Conservation (phyloP, 2,888 invertebrate genomes). For the Agrochola circellaris region DNA sequence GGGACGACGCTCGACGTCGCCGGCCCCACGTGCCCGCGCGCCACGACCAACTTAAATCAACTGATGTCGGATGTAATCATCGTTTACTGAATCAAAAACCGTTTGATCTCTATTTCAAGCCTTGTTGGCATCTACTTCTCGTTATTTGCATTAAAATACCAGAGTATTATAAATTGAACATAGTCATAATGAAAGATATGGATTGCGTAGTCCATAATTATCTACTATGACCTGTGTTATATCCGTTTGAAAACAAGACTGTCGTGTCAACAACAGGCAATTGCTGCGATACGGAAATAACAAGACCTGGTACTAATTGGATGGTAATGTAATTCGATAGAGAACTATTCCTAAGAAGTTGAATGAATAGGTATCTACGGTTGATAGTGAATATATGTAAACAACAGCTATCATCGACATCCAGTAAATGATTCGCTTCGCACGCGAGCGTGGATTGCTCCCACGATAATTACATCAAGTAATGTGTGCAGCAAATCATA, state of each 20-base stretch:
- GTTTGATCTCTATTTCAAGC: constrained; percentile 81
- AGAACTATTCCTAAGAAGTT: constrained; percentile 27
- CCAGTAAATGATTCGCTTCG: constrained; percentile 78
- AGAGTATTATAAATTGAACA: constrained; percentile 45
- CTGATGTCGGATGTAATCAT: constrained; percentile 82
- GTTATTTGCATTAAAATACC: constrained; percentile 58
- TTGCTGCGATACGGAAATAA: constrained; percentile 3
- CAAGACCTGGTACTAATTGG: constrained; percentile 3
- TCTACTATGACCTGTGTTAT: not conserved
- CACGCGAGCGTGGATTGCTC: constrained; percentile 80
- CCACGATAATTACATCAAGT: constrained; percentile 88
- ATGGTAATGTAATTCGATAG: constrained; percentile 21
- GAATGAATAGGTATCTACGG: constrained; percentile 8
- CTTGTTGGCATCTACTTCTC: constrained; percentile 46
- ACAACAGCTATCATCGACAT: constrained; percentile 75
- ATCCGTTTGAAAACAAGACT: constrained; percentile 1
- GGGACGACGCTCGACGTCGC: constrained; percentile 51
- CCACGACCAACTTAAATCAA: constrained; percentile 72
- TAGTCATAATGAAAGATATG: constrained; percentile 29
- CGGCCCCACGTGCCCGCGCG: constrained; percentile 62
- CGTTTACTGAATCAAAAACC: constrained; percentile 77
- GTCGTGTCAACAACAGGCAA: not conserved
- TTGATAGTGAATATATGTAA: constrained; percentile 61
- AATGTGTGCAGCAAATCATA: constrained; percentile 88
- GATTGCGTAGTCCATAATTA: constrained; percentile 2